These are phyloP conservation scores for Channa argus DNA, from an alignment of 2,113 vertebrate species.

Conservation along the genomic window DNA sequence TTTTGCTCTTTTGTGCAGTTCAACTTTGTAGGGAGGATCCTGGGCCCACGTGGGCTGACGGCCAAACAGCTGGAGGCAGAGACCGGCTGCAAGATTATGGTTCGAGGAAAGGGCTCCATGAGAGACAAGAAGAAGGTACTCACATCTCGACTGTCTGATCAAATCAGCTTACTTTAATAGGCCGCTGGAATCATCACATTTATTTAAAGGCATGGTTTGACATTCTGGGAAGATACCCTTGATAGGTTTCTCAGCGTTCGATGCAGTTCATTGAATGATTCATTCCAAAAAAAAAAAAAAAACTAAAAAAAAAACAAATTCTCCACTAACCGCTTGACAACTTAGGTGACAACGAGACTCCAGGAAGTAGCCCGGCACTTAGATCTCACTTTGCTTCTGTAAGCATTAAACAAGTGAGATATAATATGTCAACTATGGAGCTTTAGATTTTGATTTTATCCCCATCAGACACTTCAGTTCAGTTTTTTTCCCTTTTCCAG, in stretches of 20 bases:
- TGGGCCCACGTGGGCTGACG: slow-evolving; percentile 97
- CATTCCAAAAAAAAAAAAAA: too few relatives aligned
- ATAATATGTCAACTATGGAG: background rate
- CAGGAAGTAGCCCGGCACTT: too few relatives aligned
- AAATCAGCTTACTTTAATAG: too few relatives aligned
- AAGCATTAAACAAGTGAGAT: too few relatives aligned
- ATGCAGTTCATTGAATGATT: too few relatives aligned
- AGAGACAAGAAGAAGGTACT: slow-evolving; percentile 99
- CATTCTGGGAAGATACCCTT: background rate
- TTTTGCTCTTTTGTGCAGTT: slow-evolving; percentile 83
- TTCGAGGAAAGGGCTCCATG: slow-evolving; percentile 99
- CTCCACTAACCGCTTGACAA: too few relatives aligned
- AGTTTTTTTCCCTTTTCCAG: background rate
- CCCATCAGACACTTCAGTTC: too few relatives aligned
- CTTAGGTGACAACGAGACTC: too few relatives aligned
- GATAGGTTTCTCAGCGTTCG: too few relatives aligned
- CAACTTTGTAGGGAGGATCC: slow-evolving; percentile 99
- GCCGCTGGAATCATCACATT: background rate
- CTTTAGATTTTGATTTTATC: background rate
- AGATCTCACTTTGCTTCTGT: too few relatives aligned
- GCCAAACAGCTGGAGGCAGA: slow-evolving; percentile 98
- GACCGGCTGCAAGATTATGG: slow-evolving; percentile 99
- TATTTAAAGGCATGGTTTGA: background rate
- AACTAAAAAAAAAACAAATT: too few relatives aligned
- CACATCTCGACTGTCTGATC: background rate